phyloP scores from a whole-genome alignment of 2,113 vertebrate species.

The Elachura formosa region DNA sequence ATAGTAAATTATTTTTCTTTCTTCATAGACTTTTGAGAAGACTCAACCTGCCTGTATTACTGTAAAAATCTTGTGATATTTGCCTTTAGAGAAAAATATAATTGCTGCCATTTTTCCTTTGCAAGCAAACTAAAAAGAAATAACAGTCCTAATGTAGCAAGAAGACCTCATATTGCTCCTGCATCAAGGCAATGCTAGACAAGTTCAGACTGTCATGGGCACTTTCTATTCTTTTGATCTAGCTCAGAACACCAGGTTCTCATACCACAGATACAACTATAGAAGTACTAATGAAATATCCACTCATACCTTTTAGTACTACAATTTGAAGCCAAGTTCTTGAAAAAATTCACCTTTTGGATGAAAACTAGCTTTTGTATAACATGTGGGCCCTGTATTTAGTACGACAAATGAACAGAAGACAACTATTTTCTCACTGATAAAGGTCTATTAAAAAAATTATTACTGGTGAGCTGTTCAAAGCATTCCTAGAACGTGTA shows the following conservation, averaged over 20 bases:
- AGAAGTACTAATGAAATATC: neutral
- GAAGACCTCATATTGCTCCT: neutral
- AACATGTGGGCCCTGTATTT: neutral
- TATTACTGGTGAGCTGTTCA: neutral
- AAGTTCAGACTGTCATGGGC: neutral
- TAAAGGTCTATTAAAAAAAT: neutral
- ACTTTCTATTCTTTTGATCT: neutral
- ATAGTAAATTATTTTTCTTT: neutral
- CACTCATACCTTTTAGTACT: neutral
- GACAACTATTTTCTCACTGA: neutral
- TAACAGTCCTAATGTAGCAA: neutral
- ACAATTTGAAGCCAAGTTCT: neutral
- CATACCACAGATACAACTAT: neutral
- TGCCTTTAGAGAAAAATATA: conserved; percentile 36
- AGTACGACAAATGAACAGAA: neutral
- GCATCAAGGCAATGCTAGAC: neutral
- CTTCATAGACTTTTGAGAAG: neutral
- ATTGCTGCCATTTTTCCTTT: conserved; percentile 7
- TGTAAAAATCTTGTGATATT: neutral
- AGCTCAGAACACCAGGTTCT: neutral
- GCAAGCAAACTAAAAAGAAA: neutral
- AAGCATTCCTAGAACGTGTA: neutral
- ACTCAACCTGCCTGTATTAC: neutral
- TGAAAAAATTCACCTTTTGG: neutral
- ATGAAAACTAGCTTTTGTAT: neutral